Base-by-base conservation (phyloP, 2,113 vertebrate species). In the Lamprologus ornatipinnis region DNA sequence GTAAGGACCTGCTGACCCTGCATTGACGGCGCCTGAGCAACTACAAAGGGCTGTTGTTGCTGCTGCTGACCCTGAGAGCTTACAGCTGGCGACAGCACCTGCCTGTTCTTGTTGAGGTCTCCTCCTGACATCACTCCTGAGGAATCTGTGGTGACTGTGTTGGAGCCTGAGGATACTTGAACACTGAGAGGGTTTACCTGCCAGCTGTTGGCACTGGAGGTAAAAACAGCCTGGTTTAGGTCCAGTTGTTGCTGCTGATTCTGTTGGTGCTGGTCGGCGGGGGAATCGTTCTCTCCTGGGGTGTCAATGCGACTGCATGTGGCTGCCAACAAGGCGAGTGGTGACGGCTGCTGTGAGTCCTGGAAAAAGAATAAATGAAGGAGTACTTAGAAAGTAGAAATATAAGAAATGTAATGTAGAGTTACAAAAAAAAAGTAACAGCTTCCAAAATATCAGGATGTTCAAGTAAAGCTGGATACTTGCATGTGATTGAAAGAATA, bases 281-380 rank as follows among this genome's bases (percentile, higher is more conserved):
- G 87, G 13, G 96, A 94, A 92, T 98, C 97, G 4, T 95, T 97
- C 92, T 99, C 98, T 75, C 96, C 97, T 82, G 98, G 98, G 85
- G 98, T 98, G 94, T 99, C 98, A 31, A 99, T 99, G 78, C 98
- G 96, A 95, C 98, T 99, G 96, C 98, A 99, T 40, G 98, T 99
- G 88, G 98, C 98, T 42, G 98, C 98, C 95, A 99, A 95, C 91
- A 99, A 92, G 79, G 98, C 98, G 79, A 99, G 96, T 2, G 98
- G 98, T 89, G 98, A 99, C 4, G 98, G 98, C 94, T 97, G 96
- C 93, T 99, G 98, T 0, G 98, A 98, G 87, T 99, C 98, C 98
- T 99, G 86, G 68, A 90, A 89, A 93, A 31, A 85, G 11, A 82
- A 68, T 14, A 63, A 28, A 82, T 8, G 37, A 79, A 23, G 17